Base-by-base conservation (phyloP, 2,797 vertebrate species). In the Rhabdophis nuchalis region DNA sequence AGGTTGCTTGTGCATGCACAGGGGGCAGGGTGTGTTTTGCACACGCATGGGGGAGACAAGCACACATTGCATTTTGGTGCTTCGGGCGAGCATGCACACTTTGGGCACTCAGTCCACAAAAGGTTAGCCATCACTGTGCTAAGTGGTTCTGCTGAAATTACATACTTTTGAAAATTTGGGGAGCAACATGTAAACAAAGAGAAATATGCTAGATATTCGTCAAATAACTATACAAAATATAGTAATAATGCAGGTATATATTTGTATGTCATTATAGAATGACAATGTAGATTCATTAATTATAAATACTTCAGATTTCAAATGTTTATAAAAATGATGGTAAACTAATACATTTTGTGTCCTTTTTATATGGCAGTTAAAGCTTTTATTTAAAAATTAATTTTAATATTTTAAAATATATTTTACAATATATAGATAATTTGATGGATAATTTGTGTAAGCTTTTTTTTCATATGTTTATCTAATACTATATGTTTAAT, bases 401-500 rank as follows among this genome's bases (percentile, higher is more conserved):
- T 58, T 87, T 87, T 25, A 36, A 9, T 18, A 32, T 53, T 87
- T 89, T 87, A 18, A 52, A 77, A 18, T 57, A 64, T 27, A 89
- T 90, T 60, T 32, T 64, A 50, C 27, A 94, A 93, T 93, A 77
- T 77, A 41, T 61, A 88, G 89, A 58, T 53, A 58, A 64, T 36
- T 32, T 50, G 23, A 60, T 57, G 92, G n/a, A 57, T 57, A 0
- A 0, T 36, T 86, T 91, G 53, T 95, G 12, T 53, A 25, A 14
- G 4, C 9, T n/a, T 58, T 11, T 23, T 53, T 20, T 87, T 32
- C 5, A 18, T 29, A 1, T 36, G 0, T 32, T 85, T 95, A 89
- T 57, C 85, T 1, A 93, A 72, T 86, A 57, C 23, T 88, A 23
- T 89, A 54, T 89, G n/a, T 93, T 87, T 88, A 93, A 90, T 93